Evolutionary conservation across 2,888 invertebrate genomes (phyloP).

Genomic region (Agrenia bidenticulata): DNA sequence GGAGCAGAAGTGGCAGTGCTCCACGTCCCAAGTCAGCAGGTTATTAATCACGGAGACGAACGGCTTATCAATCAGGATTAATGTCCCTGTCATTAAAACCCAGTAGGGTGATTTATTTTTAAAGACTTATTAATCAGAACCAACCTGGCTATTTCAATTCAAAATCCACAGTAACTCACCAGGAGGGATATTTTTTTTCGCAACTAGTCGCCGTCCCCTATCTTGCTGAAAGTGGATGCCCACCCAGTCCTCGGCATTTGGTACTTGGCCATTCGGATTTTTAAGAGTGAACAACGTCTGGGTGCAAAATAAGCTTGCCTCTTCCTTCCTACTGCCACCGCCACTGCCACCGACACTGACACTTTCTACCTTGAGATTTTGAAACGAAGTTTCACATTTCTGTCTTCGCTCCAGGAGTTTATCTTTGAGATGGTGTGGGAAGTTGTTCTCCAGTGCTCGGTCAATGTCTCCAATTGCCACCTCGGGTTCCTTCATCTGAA

Average conservation of each 20-base stretch:
- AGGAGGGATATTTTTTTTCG: slow-evolving; percentile 31
- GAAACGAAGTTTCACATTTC: slow-evolving; percentile 5
- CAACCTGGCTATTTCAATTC: slow-evolving; percentile 7
- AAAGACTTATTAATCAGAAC: too few relatives aligned
- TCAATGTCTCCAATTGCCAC: slow-evolving; percentile 33
- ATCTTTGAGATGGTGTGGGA: slow-evolving; percentile 6
- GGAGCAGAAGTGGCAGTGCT: slow-evolving; percentile 47
- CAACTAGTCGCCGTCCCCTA: slow-evolving; percentile 37
- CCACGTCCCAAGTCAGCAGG: slow-evolving; percentile 42
- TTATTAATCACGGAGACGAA: slow-evolving; percentile 41
- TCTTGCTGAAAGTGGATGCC: slow-evolving; percentile 32
- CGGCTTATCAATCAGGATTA: slow-evolving; percentile 42
- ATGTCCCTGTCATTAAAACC: slow-evolving; percentile 27
- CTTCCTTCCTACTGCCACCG: neutral
- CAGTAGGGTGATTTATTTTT: too few relatives aligned
- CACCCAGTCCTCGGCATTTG: slow-evolving; percentile 33
- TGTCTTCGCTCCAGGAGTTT: neutral
- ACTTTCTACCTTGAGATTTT: neutral
- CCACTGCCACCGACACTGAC: too few relatives aligned
- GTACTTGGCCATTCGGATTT: slow-evolving; percentile 21
- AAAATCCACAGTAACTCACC: slow-evolving; percentile 21
- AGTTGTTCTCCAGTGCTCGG: slow-evolving; percentile 22
- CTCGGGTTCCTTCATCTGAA: slow-evolving; percentile 31
- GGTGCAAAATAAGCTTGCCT: neutral
- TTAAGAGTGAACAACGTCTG: slow-evolving; percentile 21